These are phyloP conservation scores for Radopholus similis DNA, from an alignment of 1,140 invertebrate genomes.

Conservation along the genomic window DNA sequence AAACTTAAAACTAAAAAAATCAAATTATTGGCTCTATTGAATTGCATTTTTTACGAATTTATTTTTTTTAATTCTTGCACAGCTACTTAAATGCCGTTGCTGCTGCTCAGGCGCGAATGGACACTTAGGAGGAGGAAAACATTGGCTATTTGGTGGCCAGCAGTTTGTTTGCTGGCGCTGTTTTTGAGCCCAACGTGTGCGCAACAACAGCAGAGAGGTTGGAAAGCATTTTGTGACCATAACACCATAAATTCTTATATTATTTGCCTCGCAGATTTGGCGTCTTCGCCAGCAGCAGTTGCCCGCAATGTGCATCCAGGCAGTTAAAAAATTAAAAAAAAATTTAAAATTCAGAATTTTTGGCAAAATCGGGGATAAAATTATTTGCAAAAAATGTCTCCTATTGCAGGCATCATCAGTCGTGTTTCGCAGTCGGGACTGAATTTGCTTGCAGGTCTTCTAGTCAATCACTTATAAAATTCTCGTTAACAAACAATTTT, in stretches of 20 bases:
- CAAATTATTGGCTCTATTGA: too few relatives aligned
- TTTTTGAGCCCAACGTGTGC: too few relatives aligned
- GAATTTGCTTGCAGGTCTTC: slow-evolving; percentile 26
- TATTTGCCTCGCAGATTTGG: background rate
- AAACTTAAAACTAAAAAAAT: too few relatives aligned
- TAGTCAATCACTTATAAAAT: background rate
- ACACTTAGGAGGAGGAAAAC: background rate
- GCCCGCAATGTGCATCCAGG: background rate
- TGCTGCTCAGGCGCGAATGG: background rate
- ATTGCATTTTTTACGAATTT: background rate
- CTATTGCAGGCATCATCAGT: slow-evolving; percentile 6
- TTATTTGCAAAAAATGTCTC: background rate
- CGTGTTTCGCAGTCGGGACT: background rate
- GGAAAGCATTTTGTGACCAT: background rate
- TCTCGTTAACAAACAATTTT: too few relatives aligned
- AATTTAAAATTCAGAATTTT: background rate
- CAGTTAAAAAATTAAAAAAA: background rate
- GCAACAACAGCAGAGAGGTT: too few relatives aligned
- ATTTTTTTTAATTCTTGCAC: background rate
- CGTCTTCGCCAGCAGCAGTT: background rate
- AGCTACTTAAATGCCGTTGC: background rate
- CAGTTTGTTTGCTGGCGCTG: background rate
- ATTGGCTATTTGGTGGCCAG: background rate
- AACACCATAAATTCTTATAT: background rate
- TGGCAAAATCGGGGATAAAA: too few relatives aligned